These are phyloP conservation scores for Todus mexicanus DNA, from an alignment of 2,797 vertebrate genomes.

Conservation along the genomic window DNA sequence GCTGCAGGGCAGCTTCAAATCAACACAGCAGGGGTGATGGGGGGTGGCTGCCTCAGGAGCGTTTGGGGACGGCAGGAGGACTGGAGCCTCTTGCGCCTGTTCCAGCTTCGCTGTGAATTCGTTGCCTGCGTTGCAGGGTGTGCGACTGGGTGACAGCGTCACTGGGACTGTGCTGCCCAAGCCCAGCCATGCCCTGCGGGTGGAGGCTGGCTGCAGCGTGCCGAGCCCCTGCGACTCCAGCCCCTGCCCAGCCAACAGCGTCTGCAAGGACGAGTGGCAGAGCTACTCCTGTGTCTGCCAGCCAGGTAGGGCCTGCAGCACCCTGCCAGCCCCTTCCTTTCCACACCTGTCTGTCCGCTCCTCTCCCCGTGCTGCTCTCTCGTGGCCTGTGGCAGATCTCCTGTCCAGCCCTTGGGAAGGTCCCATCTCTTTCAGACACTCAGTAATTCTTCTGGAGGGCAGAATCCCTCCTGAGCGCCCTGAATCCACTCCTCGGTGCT, in stretches of 20 bases:
- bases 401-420: background rate
- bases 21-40: too few species aligned
- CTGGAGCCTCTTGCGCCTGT: background rate
- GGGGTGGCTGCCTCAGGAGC: background rate
- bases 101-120: background rate
- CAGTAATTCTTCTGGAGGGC: background rate
- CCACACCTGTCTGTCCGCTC: background rate
- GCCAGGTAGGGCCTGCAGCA: slow-evolving; percentile 78
- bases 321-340: background rate
- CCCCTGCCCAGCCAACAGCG: slow-evolving; percentile 87
- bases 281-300: slow-evolving; percentile 87
- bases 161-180: slow-evolving; percentile 81
- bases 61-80: background rate
- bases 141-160: slow-evolving; percentile 86
- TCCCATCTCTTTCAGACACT: background rate
- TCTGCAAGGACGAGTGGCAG: slow-evolving; percentile 91
- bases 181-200: slow-evolving; percentile 83
- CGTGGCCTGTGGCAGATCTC: background rate
- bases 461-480: background rate
- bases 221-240: slow-evolving; percentile 85
- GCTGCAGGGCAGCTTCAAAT: background rate
- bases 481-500: background rate
- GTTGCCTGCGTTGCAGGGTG: slow-evolving; percentile 77
- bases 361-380: background rate
- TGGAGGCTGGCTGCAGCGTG: slow-evolving; percentile 87